These are phyloP conservation scores for Manis crassicaudata DNA, from an alignment of 2,797 vertebrate genomes.

Conservation along the genomic window DNA sequence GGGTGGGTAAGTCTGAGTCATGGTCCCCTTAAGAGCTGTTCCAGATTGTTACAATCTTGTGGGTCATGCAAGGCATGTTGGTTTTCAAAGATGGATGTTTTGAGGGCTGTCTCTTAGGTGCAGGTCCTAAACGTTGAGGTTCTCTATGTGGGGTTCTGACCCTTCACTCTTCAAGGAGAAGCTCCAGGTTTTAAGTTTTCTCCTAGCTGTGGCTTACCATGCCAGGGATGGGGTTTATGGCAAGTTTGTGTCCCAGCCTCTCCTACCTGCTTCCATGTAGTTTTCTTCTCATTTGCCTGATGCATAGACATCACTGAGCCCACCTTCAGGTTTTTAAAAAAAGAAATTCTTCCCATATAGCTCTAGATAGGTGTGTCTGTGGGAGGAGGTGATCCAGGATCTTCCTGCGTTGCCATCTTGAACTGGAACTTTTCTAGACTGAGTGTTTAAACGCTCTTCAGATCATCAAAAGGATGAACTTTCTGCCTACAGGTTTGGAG, in stretches of 20 bases:
- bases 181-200: background rate
- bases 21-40: background rate
- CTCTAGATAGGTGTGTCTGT: too few species aligned
- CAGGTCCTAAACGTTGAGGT: background rate
- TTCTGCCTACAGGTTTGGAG: slow-evolving; percentile 22
- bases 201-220: background rate
- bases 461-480: background rate
- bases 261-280: background rate
- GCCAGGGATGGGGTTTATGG: background rate
- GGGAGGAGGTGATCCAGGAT: background rate
- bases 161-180: background rate
- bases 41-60: background rate
- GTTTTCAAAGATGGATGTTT: background rate
- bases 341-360: background rate
- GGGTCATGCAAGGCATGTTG: rapidly evolving
- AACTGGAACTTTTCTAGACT: background rate
- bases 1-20: too few species aligned
- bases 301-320: background rate
- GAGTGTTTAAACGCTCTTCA: background rate
- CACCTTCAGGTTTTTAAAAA: background rate
- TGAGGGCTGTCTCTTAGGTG: background rate
- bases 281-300: background rate
- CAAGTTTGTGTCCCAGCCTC: background rate
- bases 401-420: background rate
- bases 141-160: background rate